These are phyloP conservation scores for Parapsyche elsis DNA, from an alignment of 1,140 invertebrate species.

Conservation along the genomic window DNA sequence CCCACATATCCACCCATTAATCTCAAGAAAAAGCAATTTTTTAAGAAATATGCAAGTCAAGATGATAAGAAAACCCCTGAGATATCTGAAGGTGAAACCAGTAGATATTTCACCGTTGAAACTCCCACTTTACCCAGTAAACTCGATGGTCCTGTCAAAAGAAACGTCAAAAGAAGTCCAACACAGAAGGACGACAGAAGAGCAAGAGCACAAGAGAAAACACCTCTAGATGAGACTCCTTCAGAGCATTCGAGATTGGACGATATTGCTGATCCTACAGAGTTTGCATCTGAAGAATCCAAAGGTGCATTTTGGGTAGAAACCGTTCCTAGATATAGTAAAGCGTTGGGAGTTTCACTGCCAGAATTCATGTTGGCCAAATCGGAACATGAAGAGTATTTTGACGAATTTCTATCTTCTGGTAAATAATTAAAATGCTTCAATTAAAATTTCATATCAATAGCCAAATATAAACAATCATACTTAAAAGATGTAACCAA, in stretches of 20 bases:
- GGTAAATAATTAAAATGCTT: slow-evolving; percentile 36
- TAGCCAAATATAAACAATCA: background rate
- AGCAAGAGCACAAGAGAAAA: slow-evolving; percentile 52
- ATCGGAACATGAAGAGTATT: slow-evolving; percentile 74
- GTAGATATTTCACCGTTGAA: slow-evolving; percentile 1
- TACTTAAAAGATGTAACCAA: slow-evolving; percentile 11
- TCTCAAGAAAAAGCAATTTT: slow-evolving; percentile 48
- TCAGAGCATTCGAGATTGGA: slow-evolving; percentile 53
- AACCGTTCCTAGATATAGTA: slow-evolving; percentile 73
- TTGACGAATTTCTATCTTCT: slow-evolving; percentile 67
- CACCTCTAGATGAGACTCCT: slow-evolving; percentile 58
- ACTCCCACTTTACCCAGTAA: slow-evolving; percentile 38
- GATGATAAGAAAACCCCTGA: slow-evolving; percentile 44
- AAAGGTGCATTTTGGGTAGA: slow-evolving; percentile 71
- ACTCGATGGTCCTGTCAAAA: slow-evolving; percentile 23
- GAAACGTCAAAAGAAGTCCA: slow-evolving; percentile 32
- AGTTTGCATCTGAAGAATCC: slow-evolving; percentile 66
- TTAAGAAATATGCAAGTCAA: slow-evolving; percentile 47
- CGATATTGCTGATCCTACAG: slow-evolving; percentile 65
- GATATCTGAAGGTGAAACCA: slow-evolving; percentile 17
- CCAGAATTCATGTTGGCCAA: slow-evolving; percentile 75
- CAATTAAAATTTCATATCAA: background rate
- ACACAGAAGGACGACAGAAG: slow-evolving; percentile 18
- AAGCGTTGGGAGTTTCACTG: slow-evolving; percentile 71
- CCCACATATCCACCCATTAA: slow-evolving; percentile 4